phyloP scores from a whole-genome alignment of 2,888 invertebrate genomes.

The Tenthredo distinguenda region DNA sequence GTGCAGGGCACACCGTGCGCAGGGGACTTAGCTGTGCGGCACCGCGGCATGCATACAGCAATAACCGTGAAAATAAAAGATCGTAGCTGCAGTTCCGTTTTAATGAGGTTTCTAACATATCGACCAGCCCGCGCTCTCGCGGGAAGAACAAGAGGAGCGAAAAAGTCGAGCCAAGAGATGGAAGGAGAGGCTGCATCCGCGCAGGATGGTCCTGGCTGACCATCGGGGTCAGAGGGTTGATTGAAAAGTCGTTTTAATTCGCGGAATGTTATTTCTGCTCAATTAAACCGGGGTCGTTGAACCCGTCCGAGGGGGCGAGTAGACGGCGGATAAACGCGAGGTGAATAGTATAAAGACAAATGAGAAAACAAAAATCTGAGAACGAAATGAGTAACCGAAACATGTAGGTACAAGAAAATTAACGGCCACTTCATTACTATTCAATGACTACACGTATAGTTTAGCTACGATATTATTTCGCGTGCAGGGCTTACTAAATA shows the following conservation, averaged over 20 bases:
- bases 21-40: neutral
- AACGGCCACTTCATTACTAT: conserved; percentile 42
- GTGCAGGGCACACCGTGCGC: conserved; percentile 10
- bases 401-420: conserved; percentile 12
- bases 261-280: neutral
- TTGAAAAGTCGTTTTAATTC: conserved; percentile 43
- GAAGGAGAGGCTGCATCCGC: neutral
- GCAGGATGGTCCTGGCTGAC: neutral
- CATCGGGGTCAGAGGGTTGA: conserved; percentile 50
- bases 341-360: neutral
- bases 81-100: conserved; percentile 38
- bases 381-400: neutral
- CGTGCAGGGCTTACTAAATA: conserved; percentile 45
- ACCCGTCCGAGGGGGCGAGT: neutral
- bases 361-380: neutral
- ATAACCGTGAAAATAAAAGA: conserved; percentile 45
- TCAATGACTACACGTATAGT: conserved; percentile 26
- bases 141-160: conserved; percentile 38
- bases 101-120: conserved; percentile 54
- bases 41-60: neutral
- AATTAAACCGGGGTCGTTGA: neutral
- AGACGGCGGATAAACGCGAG: neutral
- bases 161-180: neutral
- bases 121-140: conserved; percentile 9
- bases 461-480: conserved; percentile 46